Evolutionary conservation across 2,797 vertebrate genomes (phyloP).

Genomic region (Acridotheres tristis): DNA sequence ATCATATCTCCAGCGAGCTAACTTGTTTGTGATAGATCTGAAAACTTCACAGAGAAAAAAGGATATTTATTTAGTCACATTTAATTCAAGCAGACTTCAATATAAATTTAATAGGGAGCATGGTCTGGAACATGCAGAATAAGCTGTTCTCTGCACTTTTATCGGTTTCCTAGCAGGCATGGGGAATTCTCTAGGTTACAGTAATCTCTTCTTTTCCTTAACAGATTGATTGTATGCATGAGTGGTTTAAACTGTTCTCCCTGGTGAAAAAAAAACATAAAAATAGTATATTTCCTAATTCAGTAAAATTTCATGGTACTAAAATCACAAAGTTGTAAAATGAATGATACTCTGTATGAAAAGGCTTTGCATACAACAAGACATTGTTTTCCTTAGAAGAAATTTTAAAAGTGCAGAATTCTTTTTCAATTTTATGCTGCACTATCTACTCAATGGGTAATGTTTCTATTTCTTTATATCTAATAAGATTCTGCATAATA

Average conservation of each 20-base stretch:
- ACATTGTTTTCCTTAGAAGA: background rate
- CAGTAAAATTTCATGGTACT: background rate
- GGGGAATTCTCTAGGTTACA: background rate
- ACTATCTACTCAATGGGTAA: background rate
- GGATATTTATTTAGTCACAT: background rate
- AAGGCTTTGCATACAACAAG: background rate
- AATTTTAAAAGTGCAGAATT: background rate
- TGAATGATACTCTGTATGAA: background rate
- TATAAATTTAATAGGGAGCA: background rate
- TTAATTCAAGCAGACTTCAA: constrained; percentile 27
- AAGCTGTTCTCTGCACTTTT: background rate
- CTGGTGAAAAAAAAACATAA: background rate
- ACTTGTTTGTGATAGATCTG: constrained; percentile 23
- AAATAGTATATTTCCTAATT: background rate
- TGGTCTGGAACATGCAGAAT: background rate
- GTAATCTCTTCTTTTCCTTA: background rate
- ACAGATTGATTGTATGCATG: background rate
- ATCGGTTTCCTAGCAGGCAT: background rate
- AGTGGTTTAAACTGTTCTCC: background rate
- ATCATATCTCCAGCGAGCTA: background rate
- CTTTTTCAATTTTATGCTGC: background rate
- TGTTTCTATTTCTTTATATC: background rate
- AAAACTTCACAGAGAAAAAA: constrained; percentile 12
- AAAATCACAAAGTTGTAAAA: background rate
- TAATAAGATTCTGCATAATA: background rate